Base-by-base conservation (phyloP, 2,797 vertebrate genomes). In the Pangasius sanitwongsei region DNA sequence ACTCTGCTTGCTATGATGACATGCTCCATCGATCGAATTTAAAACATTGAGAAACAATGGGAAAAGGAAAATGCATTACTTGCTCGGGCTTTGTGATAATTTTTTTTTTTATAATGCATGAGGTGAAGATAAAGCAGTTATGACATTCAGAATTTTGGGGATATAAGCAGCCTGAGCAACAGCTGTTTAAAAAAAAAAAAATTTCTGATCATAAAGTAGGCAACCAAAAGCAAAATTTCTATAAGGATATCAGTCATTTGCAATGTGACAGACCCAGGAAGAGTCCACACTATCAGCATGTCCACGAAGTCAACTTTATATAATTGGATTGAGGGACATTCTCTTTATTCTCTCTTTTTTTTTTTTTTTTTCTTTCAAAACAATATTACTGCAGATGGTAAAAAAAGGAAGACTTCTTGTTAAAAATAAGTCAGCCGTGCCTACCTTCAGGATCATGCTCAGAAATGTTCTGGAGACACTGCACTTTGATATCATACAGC, bases 381-480 rank as follows among this genome's bases (percentile, higher is more conserved):
- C 23, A 55, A 53, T 28, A 31, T 9, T 31, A 18, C 28, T 18
- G 78, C 31, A 41, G 28, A 82, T 20, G 0, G 2, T 1, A 59
- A 13, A 37, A 78, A 77, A 61, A 61, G 16, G 1, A 23, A 37
- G 2, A 61, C 1, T 6, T 50, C 12, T 31, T 75, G 23, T 4
- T 3, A 50, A 50, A 15, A 50, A 23, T 4, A 28, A 6, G 4
- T 50, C 74, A 1, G 78, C n/a, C 8, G 23, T 20, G n/a, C 44
- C 86, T 87, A 97, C 97, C 97, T 94, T 94, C 92, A 1, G 92
- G 85, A 53, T 96, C 96, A 70, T 93, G 94, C 86, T 89, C 93
- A 53, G 97, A 97, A 87, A 97, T 96, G 93, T 97, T 97, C 92
- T 96, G 96, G 83, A 97, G 94, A 94, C 97, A 98, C 85, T 97